Percentiles rank a stretch among this genome's conserved stretches.
Conservation (phyloP, 2,888 invertebrate genomes). For the Zaprionus lineosus region DNA sequence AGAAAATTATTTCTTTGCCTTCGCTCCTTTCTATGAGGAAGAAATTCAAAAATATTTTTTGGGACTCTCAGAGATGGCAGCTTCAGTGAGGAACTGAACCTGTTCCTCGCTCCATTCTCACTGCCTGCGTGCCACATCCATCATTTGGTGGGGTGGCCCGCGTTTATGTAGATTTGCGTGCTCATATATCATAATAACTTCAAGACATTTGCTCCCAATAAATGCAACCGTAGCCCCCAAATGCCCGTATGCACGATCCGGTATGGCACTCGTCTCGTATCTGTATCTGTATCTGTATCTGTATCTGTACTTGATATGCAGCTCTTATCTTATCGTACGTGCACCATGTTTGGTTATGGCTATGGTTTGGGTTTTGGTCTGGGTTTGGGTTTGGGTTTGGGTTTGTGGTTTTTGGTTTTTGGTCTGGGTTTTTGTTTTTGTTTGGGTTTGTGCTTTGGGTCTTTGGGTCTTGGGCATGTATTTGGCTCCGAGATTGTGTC, state of each 20-base stretch:
- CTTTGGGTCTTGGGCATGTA: slow-evolving; percentile 18
- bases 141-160: slow-evolving; percentile 25
- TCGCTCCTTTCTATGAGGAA: no score
- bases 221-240: slow-evolving; percentile 19
- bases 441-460: slow-evolving; percentile 26
- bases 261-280: no score
- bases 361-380: slow-evolving; percentile 10
- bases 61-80: no score
- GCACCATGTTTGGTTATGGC: slow-evolving; percentile 51
- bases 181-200: slow-evolving; percentile 67
- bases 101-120: background rate
- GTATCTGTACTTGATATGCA: slow-evolving; percentile 52
- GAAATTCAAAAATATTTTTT: no score
- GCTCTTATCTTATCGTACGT: slow-evolving; percentile 62
- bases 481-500: slow-evolving; percentile 5
- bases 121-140: slow-evolving; percentile 29
- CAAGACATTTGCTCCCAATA: slow-evolving; percentile 50
- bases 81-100: background rate
- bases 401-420: no score
- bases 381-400: slow-evolving; percentile 25
- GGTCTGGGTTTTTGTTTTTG: slow-evolving; percentile 24
- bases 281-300: slow-evolving; percentile 26
- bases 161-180: slow-evolving; percentile 70
- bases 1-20: no score
- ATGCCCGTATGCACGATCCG: no score